Evolutionary conservation across 2,888 invertebrate genomes (phyloP).

Genomic region (Euzophera pinguis): DNA sequence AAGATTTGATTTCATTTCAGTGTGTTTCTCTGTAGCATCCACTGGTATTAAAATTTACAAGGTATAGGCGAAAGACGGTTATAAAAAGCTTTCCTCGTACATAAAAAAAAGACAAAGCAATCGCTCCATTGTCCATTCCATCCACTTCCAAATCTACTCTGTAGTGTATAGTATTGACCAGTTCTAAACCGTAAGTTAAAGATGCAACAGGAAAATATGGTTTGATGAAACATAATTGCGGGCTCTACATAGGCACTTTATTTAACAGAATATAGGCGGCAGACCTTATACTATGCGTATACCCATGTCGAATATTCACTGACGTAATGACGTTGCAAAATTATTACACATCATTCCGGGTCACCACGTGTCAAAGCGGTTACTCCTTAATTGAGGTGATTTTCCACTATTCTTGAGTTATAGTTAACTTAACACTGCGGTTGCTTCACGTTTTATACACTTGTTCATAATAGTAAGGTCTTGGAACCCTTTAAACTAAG

Average conservation of each 20-base stretch:
- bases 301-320: background rate
- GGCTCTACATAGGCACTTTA: background rate
- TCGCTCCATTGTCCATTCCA: no score
- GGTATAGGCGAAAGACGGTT: no score
- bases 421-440: background rate
- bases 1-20: no score
- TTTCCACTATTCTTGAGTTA: background rate
- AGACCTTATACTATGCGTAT: background rate
- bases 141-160: no score
- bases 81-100: no score
- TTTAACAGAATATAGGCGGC: background rate
- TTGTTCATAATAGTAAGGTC: background rate
- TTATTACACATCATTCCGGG: background rate
- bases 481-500: background rate
- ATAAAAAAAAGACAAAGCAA: no score
- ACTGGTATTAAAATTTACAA: no score
- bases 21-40: no score
- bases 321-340: background rate
- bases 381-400: background rate
- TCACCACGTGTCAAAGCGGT: background rate
- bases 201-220: no score
- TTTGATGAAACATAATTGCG: no score
- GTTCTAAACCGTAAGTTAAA: no score
- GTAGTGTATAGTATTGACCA: no score
- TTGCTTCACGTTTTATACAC: background rate